These are phyloP conservation scores for Salvelinus fontinalis DNA, from an alignment of 2,113 vertebrate species.

Conservation along the genomic window DNA sequence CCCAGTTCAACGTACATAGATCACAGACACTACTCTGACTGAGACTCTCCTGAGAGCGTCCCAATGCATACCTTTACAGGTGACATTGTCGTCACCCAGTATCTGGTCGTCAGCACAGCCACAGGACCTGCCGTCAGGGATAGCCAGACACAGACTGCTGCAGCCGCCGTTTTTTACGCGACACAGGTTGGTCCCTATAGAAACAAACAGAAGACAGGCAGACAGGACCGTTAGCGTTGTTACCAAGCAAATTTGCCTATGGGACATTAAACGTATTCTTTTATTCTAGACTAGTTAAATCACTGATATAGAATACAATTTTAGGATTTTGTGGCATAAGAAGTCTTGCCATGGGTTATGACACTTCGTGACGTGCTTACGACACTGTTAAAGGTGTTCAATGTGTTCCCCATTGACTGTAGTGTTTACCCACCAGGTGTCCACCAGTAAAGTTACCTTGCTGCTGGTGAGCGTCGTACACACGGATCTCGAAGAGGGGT, in stretches of 20 bases:
- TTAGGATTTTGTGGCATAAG: no score
- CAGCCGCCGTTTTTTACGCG: slow-evolving; percentile 92
- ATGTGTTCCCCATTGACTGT: no score
- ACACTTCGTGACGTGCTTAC: no score
- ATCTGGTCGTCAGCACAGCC: slow-evolving; percentile 93
- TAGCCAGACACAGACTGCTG: slow-evolving; percentile 92
- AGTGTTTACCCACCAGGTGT: no score
- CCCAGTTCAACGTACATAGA: slow-evolving; percentile 12
- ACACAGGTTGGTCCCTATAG: slow-evolving; percentile 85
- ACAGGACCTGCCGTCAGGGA: slow-evolving; percentile 83
- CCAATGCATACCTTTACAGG: slow-evolving; percentile 83
- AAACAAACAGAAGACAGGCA: background rate
- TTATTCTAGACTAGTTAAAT: no score
- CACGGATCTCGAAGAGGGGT: slow-evolving; percentile 95
- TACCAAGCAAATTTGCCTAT: background rate
- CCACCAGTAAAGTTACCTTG: slow-evolving; percentile 76
- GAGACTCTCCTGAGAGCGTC: no score
- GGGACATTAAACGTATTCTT: background rate
- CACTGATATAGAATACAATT: no score
- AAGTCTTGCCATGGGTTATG: no score
- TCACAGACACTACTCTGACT: background rate
- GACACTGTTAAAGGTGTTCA: no score
- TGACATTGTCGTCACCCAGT: slow-evolving; percentile 81
- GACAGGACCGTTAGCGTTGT: background rate
- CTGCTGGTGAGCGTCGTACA: slow-evolving; percentile 95